Evolutionary conservation across 1,140 invertebrate species (phyloP), one percentile per base, ranked within the genome.

Genomic region (Macrobrachium nipponense): DNA sequence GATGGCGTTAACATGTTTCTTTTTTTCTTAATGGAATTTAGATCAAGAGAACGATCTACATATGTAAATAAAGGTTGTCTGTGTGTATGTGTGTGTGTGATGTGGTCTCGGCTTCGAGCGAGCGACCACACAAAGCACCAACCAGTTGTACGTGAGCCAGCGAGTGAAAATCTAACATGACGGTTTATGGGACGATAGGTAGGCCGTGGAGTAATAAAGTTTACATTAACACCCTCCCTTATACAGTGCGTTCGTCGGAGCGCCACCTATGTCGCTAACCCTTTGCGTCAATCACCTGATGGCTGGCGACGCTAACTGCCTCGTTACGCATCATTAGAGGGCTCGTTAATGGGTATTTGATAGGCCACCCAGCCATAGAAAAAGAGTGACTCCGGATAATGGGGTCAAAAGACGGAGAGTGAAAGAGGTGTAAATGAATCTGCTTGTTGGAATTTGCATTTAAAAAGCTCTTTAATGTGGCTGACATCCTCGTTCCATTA

Each of bases 401-500:
- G 43, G 23, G 36, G 61, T 68, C 82, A 51, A 61, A 77, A 73
- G 76, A 77, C 64, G 76, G 23, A 43, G 60, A 61, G 36, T 83
- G 82, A 83, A 83, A 76, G 82, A 77, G 82, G 82, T 83, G 82
- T 83, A 83, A 83, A 83, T 83, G 72, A 83, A 43, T 58, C 75
- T 83, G 51, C 70, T 83, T 83, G 70, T 62, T 62, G 14, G 68
- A 27, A 82, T 82, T 82, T 82, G 68, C 81, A 82, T 75, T 20
- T 62, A 75, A 82, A 82, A 82, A 82, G 70, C 51, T 51, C 23
- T 14, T 70, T 51, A 70, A 70, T 70, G 68, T 70, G 68, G 36
- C 36, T 70, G 68, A 70, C 68, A 70, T 51, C 51, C 51, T 51
- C 51, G 51, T 12, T 12, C 51, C 51, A 7, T 12, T 51, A 10